phyloP scores from a whole-genome alignment of 2,888 invertebrate species.

The Mycogona germanica region DNA sequence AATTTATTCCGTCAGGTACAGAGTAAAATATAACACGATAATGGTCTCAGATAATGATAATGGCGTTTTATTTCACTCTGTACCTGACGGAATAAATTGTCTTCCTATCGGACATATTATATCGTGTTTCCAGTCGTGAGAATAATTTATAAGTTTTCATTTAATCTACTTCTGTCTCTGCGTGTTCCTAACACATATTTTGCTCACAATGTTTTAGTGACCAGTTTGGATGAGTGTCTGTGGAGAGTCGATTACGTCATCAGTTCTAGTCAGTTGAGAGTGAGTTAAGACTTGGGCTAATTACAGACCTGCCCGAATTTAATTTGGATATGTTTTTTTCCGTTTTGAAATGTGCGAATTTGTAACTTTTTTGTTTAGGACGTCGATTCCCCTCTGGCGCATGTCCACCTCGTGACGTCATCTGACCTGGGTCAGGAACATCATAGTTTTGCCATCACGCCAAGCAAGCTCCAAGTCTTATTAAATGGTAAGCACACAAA shows the following conservation, averaged over 20 bases:
- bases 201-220: conserved; percentile 4
- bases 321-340: not conserved
- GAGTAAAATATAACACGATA: too few relatives aligned
- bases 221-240: conserved; percentile 13
- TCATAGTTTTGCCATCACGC: conserved; percentile 9
- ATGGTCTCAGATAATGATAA: too few relatives aligned
- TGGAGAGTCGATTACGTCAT: conserved; percentile 21
- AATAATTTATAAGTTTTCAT: too few relatives aligned
- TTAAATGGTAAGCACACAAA: conserved; percentile 14
- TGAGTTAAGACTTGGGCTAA: not conserved
- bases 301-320: not conserved
- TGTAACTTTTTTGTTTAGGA: not conserved
- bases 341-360: not conserved
- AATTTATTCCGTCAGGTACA: too few relatives aligned
- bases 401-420: not conserved
- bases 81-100: too few relatives aligned
- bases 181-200: too few relatives aligned
- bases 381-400: conserved; percentile 1
- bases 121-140: too few relatives aligned
- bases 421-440: not conserved
- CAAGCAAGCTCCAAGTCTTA: conserved; percentile 10
- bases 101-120: too few relatives aligned
- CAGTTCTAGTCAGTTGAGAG: conserved; percentile 17
- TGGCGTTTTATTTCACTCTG: not conserved
- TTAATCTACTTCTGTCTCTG: too few relatives aligned